Conservation (phyloP, 2,888 invertebrate species). For the Carterocephalus palaemon region DNA sequence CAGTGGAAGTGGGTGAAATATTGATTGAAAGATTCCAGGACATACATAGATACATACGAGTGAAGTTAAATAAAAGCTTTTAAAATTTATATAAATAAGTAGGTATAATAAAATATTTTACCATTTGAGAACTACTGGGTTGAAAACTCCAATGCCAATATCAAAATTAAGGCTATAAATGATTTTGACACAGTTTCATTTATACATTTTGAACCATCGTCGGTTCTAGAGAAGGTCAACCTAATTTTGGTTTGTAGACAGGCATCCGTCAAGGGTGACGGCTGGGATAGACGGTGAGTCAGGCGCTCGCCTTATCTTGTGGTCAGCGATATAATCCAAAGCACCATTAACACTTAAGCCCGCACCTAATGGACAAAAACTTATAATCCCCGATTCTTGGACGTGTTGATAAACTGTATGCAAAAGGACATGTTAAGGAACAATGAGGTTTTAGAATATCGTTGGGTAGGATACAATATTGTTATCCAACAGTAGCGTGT, state of each 20-base stretch:
- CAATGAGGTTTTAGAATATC: constrained; percentile 1
- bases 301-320: constrained; percentile 55
- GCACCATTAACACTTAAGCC: constrained; percentile 72
- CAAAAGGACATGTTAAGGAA: constrained; percentile 23
- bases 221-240: constrained; percentile 40
- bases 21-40: no score
- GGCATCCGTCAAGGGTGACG: constrained; percentile 53
- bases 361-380: constrained; percentile 75
- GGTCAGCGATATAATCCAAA: constrained; percentile 61
- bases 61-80: no score
- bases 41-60: no score
- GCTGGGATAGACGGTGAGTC: constrained; percentile 45
- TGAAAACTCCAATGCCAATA: no score
- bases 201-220: constrained; percentile 36
- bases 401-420: constrained; percentile 44
- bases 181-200: not conserved
- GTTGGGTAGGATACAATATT: not conserved
- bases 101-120: no score
- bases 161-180: constrained; percentile 12
- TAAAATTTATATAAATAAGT: no score
- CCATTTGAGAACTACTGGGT: no score
- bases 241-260: constrained; percentile 59
- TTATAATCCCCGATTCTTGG: constrained; percentile 64
- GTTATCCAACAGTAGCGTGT: no score
- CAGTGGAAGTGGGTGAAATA: no score